Evolutionary conservation across 2,888 invertebrate genomes (phyloP), one percentile per base, ranked within the genome.

Genomic region (Campoletis raptor): DNA sequence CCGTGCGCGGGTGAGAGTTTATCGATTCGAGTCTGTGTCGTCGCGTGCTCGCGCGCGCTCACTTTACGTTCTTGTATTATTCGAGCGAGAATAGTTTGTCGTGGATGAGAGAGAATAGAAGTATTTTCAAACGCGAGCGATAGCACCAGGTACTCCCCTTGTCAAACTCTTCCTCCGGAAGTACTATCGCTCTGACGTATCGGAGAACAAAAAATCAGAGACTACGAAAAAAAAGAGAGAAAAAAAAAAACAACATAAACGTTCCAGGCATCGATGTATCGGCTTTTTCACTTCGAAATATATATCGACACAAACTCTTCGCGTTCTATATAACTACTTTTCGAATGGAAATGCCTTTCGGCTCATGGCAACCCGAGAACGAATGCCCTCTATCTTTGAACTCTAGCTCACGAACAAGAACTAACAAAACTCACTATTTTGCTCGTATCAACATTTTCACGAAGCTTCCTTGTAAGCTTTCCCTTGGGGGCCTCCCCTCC

Each of bases 11-110:
- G 61, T 15, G 30, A 30, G 61, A 61, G 61, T 30, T 61, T 61
- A 61, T 61, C 61, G 61, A 61, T 61, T 61, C 30, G 61, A 61
- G 61, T 30, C 61, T 30, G 61, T 61, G 61, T 61, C 61, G 61
- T 61, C 61, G 61, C 61, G 61, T 61, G 61, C 30, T 61, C 30
- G 5, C 6, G 5, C 6, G 61, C 61, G 61, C 61, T 61, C 30
- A 61, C 61, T 61, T 61, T 30, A 15, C 61, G 61, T 61, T 61
- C 15, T 61, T 61, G 61, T 61, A 61, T 61, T 61, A 61, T 61
- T 61, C 30, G 61, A 30, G 61, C 30, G 30, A 57, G 57, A 10
- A 61, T 61, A 61, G 57, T 57, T 57, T 57, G 24, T 57, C 57
- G 57, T 61, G 1, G 57, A 3, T 57, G 61, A 15, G 61, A 54